A percentile compares a stretch with the other conserved stretches of the same genome.
These are phyloP conservation scores for Saccostrea glomerata DNA, from an alignment of 1,140 invertebrate genomes.

Conservation along the genomic window DNA sequence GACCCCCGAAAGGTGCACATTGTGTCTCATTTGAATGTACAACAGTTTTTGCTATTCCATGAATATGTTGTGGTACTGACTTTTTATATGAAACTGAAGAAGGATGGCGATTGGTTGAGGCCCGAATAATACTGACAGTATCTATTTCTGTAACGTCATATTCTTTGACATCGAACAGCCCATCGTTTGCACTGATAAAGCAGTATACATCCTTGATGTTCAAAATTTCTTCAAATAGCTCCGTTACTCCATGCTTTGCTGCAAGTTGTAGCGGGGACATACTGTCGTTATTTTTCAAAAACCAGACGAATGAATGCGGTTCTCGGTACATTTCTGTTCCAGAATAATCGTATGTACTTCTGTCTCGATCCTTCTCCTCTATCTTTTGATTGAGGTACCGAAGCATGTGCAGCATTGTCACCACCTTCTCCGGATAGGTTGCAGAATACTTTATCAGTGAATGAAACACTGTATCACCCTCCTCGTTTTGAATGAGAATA, in stretches of 20 bases:
- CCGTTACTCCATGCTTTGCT: conserved; percentile 57
- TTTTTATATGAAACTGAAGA: not conserved
- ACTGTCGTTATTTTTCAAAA: conserved; percentile 62
- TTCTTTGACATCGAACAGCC: conserved; percentile 63
- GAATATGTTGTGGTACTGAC: conserved; percentile 22
- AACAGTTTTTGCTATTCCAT: conserved; percentile 36
- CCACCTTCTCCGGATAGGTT: conserved; percentile 63
- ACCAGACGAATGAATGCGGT: conserved; percentile 54
- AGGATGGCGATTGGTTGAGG: not conserved
- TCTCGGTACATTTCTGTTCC: conserved; percentile 8
- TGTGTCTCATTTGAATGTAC: conserved; percentile 30
- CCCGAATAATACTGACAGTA: conserved; percentile 3
- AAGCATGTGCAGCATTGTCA: conserved; percentile 58
- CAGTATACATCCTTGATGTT: conserved; percentile 64
- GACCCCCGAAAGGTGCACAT: not conserved
- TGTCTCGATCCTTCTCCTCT: not conserved
- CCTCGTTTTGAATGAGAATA: conserved; percentile 53
- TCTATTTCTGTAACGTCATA: conserved; percentile 67
- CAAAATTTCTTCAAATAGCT: conserved; percentile 63
- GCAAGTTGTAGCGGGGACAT: conserved; percentile 64
- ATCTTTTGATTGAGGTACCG: conserved; percentile 47
- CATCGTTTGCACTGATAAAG: conserved; percentile 61
- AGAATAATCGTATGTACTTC: not conserved
- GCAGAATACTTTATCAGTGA: conserved; percentile 63
- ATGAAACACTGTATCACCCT: conserved; percentile 66